These are phyloP conservation scores for Zoanthus solanderi DNA, from an alignment of 92 coral and sea anemone genomes.

Conservation along the genomic window DNA sequence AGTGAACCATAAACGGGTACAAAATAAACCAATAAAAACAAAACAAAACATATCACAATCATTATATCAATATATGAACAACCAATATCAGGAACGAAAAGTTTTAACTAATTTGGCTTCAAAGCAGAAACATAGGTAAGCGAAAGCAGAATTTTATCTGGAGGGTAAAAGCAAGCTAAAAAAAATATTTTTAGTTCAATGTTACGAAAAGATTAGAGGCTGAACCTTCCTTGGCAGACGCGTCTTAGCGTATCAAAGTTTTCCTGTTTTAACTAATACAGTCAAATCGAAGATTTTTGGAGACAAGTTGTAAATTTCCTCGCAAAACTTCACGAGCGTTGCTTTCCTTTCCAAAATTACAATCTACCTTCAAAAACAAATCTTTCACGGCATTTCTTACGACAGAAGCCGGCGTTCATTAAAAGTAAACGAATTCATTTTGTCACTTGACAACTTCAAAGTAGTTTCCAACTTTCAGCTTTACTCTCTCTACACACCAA, in stretches of 20 bases:
- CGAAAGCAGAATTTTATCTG: background rate
- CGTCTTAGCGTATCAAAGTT: background rate
- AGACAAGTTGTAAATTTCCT: background rate
- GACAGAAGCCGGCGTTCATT: background rate
- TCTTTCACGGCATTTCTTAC: background rate
- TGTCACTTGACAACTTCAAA: background rate
- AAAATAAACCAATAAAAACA: background rate
- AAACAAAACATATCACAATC: background rate
- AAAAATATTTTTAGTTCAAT: background rate
- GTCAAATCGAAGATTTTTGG: slow-evolving; percentile 3
- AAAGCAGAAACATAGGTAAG: background rate
- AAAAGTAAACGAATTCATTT: background rate
- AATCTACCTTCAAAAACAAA: background rate
- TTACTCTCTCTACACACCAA: background rate
- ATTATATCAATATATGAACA: background rate
- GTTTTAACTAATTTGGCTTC: background rate
- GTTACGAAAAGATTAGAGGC: background rate
- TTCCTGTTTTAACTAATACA: background rate
- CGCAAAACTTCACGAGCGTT: background rate
- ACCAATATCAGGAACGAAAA: background rate
- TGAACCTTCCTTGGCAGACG: background rate
- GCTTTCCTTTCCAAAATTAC: background rate
- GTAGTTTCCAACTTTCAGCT: background rate
- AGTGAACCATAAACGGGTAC: background rate
- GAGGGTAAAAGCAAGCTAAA: background rate